Evolutionary conservation across 2,888 invertebrate genomes (phyloP).

Genomic region (Sisyra terminalis): DNA sequence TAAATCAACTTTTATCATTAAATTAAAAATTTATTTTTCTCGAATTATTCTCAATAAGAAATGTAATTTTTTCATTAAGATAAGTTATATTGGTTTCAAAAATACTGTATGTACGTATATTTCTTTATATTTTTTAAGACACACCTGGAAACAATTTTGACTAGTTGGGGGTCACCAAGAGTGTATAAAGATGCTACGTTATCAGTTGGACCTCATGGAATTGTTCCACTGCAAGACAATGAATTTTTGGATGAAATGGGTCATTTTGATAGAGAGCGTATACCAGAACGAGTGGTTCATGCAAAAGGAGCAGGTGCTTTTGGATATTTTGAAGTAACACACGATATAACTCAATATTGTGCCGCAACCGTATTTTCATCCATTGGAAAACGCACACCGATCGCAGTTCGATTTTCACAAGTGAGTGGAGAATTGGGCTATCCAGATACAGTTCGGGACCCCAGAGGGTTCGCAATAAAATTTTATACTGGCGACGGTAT

Average conservation of each 20-base stretch:
- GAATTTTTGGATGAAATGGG: constrained; percentile 63
- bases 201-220: constrained; percentile 80
- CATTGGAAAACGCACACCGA: constrained; percentile 64
- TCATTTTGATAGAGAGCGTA: constrained; percentile 80
- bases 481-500: constrained; percentile 86
- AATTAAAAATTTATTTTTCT: too few species aligned
- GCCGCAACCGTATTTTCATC: constrained; percentile 63
- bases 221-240: constrained; percentile 72
- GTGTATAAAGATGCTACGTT: constrained; percentile 53
- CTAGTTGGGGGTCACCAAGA: constrained; percentile 1
- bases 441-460: constrained; percentile 80
- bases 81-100: too few species aligned
- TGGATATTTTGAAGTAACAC: constrained; percentile 75
- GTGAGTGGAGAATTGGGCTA: constrained; percentile 84
- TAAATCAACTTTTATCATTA: too few species aligned
- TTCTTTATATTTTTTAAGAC: background rate
- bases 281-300: constrained; percentile 91
- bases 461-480: constrained; percentile 84
- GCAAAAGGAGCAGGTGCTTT: constrained; percentile 91
- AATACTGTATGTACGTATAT: too few species aligned
- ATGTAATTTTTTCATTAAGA: too few species aligned
- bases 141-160: background rate
- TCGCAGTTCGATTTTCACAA: constrained; percentile 68
- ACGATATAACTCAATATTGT: constrained; percentile 64
- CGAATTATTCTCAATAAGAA: too few species aligned